Evolutionary conservation across 2,113 vertebrate species (phyloP), one percentile per base, ranked within the genome.

Genomic region (Sinocyclocheilus anophthalmus): DNA sequence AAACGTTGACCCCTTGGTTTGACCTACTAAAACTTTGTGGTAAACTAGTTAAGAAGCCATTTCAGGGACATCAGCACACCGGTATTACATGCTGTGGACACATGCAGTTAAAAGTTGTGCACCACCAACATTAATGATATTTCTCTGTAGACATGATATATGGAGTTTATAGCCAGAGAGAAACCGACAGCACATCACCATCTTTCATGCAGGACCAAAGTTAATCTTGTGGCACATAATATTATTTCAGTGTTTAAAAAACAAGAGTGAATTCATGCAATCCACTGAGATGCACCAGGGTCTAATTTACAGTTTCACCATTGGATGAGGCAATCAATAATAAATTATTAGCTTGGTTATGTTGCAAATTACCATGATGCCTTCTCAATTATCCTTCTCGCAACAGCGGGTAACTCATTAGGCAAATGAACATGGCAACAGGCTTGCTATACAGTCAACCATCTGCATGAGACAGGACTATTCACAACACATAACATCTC

Each of bases 301-400:
- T 85, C 85, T 89, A 81, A 57, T 59, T 50, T 82, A 39, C 67
- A 87, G 87, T 92, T 91, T 87, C 83, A 85, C 59, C 12, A 67
- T 76, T 91, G 91, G 93, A 94, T 91, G 90, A 85, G 70, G 86
- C 84, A 87, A 94, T 95, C 93, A 92, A 94, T 94, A 93, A 90
- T 86, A 91, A 88, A 94, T 93, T 92, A 95, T 93, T 92, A 93
- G 92, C 93, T 89, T 88, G 88, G 92, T 91, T 93, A 91, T 93
- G 89, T 91, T 90, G 85, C 90, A 92, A 94, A 93, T 93, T 89
- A 91, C 84, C 91, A 91, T 76, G 88, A 85, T 90, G 88, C 88
- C 88, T 86, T 86, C 88, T 94, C 93, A 93, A 92, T 93, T 90
- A 91, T 33, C 69, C 11, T 69, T 86, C 55, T 84, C 80, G 82